Conservation (phyloP, 2,888 invertebrate genomes). For the Stegophylla sp. region DNA sequence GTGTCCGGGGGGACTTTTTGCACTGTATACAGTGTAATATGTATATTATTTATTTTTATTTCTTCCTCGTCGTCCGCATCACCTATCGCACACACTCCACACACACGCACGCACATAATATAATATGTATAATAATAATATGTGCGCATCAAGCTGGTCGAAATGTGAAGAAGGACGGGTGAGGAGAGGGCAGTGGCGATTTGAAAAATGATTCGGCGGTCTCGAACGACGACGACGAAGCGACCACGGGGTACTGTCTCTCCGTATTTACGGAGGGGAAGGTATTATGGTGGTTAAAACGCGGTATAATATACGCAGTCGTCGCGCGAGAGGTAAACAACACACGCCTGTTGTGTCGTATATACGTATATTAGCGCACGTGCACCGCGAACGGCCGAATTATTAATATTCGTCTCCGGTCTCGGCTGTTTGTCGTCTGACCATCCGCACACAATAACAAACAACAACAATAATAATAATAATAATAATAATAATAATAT, state of each 20-base stretch:
- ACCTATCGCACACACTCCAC: neutral
- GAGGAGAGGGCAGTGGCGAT: neutral
- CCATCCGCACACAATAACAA: neutral
- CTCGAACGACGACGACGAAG: neutral
- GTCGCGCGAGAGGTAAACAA: neutral
- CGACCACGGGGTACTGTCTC: too few relatives aligned
- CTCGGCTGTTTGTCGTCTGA: conserved; percentile 6
- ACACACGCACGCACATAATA: too few relatives aligned
- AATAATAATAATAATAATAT: conserved; percentile 28
- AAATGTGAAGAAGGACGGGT: too few relatives aligned
- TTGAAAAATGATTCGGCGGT: conserved; percentile 40
- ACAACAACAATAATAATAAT: neutral
- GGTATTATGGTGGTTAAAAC: too few relatives aligned
- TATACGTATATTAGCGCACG: too few relatives aligned
- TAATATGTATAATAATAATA: too few relatives aligned
- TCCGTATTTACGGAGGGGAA: too few relatives aligned
- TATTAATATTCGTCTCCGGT: conserved; percentile 47
- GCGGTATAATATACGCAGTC: neutral
- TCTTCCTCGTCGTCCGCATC: neutral
- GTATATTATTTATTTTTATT: neutral
- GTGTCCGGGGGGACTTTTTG: neutral
- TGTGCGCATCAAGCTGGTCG: neutral
- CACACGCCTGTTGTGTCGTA: neutral
- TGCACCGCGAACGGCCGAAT: neutral
- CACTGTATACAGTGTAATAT: too few relatives aligned